Base-by-base conservation (phyloP, 2,888 invertebrate genomes). In the Chymomyza procnemis region DNA sequence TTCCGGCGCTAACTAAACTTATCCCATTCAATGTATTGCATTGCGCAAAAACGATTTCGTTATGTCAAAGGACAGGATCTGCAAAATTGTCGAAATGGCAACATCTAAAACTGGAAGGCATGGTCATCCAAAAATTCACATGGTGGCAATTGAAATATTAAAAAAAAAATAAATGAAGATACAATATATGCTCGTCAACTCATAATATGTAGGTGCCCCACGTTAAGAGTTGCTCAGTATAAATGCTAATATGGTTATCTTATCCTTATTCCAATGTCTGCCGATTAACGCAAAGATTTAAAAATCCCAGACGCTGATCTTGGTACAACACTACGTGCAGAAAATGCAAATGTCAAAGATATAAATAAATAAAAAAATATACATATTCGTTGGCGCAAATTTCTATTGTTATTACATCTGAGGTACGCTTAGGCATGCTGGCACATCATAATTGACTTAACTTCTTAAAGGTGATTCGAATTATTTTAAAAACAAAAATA, bases 81-180 rank as follows among this genome's bases (percentile, higher is more conserved):
- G 99, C 94, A 99, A 99, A 94, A 99, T 99, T 90, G 99, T 99
- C 75, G 99, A 99, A 93, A 99, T 99, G 99, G 98, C 98, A 81
- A 99, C 99, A 88, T 99, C 99, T 60, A 99, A 99, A 94, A 99
- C 99, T 90, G 99, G 99, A 88, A 99, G 99, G 93, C 99, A 99
- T 92, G 99, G 99, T 85, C 99, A 99, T 92, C 99, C 99, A 90
- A 99, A 99, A 94, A 97, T 99, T 87, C 97, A 98, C 92, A 92
- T 98, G 92, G 97, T 98, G 87, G 98, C 97, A 88, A 94, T 98
- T 87, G 98, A 98, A 92, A 97, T 98, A 91, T 98, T 98, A 83
- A 94, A 94, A 84, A 94, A 93, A 88, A 94, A 94, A 93, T 98
- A n/a, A n/a, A 98, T 92, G 99, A 99, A 93, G 99, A n/a, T n/a